Evolutionary conservation across 2,113 vertebrate genomes (phyloP), one percentile per base, ranked within the genome.

Genomic region (Willisornis vidua): DNA sequence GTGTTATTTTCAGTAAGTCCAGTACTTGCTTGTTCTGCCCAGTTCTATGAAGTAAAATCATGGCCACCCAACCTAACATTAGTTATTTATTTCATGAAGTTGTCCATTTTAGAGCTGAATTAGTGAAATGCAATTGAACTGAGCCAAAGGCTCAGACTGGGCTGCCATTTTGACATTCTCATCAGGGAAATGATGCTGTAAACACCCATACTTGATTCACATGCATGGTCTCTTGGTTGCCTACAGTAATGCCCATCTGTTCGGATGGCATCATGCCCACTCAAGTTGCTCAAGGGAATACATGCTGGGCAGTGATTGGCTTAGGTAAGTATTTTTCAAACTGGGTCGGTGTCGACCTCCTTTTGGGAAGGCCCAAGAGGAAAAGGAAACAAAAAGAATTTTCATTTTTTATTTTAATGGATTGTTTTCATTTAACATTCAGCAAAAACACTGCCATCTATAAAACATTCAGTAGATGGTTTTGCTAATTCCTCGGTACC

Each of bases 191-290:
- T 92, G 96, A 96, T 96, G 97, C 97, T 96, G 97, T 96, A 97
- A 98, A 98, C 98, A 98, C 98, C 98, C 97, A 97, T 97, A 85
- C 96, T 89, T 82, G 85, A 96, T 97, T 97, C 97, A 97, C 97
- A 98, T 97, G 97, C 98, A 96, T 97, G 97, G 98, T 97, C 98
- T 98, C 97, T 73, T 93, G 97, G 97, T 98, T 98, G 98, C 98
- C 97, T 98, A 97, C 96, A 96, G 97, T 97, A 97, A 96, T 76
- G 89, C 97, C 98, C 98, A 98, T 98, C 98, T 98, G 98, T 97
- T 98, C 92, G 3, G 45, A 94, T 98, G 98, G 98, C 98, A 97
- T 76, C 55, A 2, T 94, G 97, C 98, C 98, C 97, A 95, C 96
- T 94, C 93, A 85, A 94, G 87, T 96, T 74, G 93, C 97, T 97